Percentiles rank a stretch among this genome's conserved stretches.
Evolutionary conservation across 30 jellyfish, hydroid and myxozoan species (phyloP).

Genomic region (Rhopilema esculentum): DNA sequence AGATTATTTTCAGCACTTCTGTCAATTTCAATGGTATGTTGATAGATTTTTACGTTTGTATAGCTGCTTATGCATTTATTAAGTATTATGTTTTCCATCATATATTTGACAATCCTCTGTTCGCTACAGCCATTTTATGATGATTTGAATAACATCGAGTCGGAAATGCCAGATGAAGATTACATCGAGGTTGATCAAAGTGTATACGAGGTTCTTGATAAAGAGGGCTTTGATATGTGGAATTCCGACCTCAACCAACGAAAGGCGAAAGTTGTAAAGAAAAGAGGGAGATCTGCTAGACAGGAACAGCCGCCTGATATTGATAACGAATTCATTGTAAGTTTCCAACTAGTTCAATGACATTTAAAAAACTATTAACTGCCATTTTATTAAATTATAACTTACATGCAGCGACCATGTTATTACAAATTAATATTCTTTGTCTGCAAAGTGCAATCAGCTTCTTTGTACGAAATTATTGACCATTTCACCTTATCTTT

Average conservation of each 20-base stretch:
- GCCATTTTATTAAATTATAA: too few relatives aligned
- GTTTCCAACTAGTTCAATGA: not conserved
- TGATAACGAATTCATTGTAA: conserved; percentile 44
- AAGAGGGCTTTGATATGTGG: conserved; percentile 33
- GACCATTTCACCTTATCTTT: too few relatives aligned
- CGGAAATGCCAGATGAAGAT: conserved; percentile 25
- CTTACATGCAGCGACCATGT: too few relatives aligned
- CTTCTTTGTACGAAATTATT: too few relatives aligned
- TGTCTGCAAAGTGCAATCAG: too few relatives aligned
- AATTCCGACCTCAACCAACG: conserved; percentile 8
- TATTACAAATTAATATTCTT: too few relatives aligned
- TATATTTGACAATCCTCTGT: not conserved
- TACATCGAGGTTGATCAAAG: not conserved
- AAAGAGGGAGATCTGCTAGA: conserved; percentile 5
- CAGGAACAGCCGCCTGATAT: conserved; percentile 39
- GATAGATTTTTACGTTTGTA: not conserved
- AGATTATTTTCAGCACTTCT: not conserved
- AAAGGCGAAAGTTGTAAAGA: conserved; percentile 24
- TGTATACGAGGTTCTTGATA: conserved; percentile 30
- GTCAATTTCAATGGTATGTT: not conserved
- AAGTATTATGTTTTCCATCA: too few relatives aligned
- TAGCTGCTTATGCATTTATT: too few relatives aligned
- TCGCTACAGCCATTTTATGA: conserved; percentile 22
- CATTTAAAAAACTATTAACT: too few relatives aligned
- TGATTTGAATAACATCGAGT: conserved; percentile 12